Percentiles rank a stretch among this genome's conserved stretches.
Evolutionary conservation across 2,888 invertebrate species (phyloP).

Genomic region (Hymenopus coronatus): DNA sequence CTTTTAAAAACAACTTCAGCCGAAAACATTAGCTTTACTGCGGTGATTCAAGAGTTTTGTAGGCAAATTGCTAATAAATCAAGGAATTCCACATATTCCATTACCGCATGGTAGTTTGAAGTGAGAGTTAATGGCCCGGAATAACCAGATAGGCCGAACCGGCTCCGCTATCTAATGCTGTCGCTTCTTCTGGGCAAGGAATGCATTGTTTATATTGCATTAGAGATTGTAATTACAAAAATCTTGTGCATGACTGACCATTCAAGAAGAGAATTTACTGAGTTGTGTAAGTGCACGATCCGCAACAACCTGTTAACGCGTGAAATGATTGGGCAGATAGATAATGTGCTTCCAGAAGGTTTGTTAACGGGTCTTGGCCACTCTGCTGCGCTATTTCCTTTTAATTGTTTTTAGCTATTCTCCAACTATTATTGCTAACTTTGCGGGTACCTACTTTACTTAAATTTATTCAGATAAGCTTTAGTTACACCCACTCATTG

Average conservation of each 20-base stretch:
- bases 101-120: background rate
- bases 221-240: background rate
- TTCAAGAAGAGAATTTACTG: background rate
- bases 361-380: background rate
- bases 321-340: background rate
- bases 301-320: background rate
- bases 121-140: background rate
- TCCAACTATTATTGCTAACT: background rate
- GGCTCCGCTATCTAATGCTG: background rate
- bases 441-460: background rate
- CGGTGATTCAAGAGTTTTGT: background rate
- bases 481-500: too few relatives aligned
- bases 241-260: background rate
- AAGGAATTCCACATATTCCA: background rate
- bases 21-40: background rate
- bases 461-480: background rate
- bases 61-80: background rate
- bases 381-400: background rate
- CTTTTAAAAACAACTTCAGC: background rate
- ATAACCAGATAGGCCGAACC: background rate
- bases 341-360: background rate
- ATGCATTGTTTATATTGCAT: background rate
- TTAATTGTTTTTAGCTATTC: background rate
- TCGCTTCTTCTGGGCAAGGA: background rate
- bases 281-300: background rate